Evolutionary conservation across 2,888 invertebrate species (phyloP), one percentile per base, ranked within the genome.

Genomic region (Scaptomyza cyrtandrae): DNA sequence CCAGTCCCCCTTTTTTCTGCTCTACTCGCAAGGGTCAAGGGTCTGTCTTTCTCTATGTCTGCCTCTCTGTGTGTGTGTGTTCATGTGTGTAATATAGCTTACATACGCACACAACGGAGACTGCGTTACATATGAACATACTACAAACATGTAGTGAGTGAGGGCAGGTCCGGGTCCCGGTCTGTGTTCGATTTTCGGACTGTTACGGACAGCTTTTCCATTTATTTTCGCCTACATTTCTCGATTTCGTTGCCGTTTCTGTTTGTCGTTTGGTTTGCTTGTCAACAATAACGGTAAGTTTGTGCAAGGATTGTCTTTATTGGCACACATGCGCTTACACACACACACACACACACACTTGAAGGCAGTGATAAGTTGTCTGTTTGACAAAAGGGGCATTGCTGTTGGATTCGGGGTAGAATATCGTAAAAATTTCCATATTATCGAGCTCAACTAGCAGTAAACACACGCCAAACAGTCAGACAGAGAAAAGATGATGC

Each of bases 371-470:
- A 67, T 68, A 78, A 78, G 65, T 69, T 82, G 75, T 75, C 58
- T 64, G 60, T 54, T 24, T 14, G 13, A 13, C 24, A 19, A 43
- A 43, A 37, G 5, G 14, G 41, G 41, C 14, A 41, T 10, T 9
- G n/a, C 62, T 70, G 54, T 41, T 27, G 31, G 58, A 61, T 87
- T 86, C 75, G 75, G 83, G 86, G 71, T 79, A 74, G 86, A 85
- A 88, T 90, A 89, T 86, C 84, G 78, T 80, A 55, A 78, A 89
- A 90, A 90, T 90, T 91, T 91, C 89, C 91, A 91, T 91, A 89
- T 90, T 91, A 91, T 88, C 89, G 80, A 89, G 80, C 67, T 79
- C 73, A 85, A 85, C 84, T 86, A 78, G 80, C 79, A 75, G 67
- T 86, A 72, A 61, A 69, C 59, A 61, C 49, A 68, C 64, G 16